A percentile compares a stretch with the other conserved stretches of the same genome.
Conservation (phyloP, 35 echinoderm and acorn worm species). For the Amphiura filiformis region DNA sequence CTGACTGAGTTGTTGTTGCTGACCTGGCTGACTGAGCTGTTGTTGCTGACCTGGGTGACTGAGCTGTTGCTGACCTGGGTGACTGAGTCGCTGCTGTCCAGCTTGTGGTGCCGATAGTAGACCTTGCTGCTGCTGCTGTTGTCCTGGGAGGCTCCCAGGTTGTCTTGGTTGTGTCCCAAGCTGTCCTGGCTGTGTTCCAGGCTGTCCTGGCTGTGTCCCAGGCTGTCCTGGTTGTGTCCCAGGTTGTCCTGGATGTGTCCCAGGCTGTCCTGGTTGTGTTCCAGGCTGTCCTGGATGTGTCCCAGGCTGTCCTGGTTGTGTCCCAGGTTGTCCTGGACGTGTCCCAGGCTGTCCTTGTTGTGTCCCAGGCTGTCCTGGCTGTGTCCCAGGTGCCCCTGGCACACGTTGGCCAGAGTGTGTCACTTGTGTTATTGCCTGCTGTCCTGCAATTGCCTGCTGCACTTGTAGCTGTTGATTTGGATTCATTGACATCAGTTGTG, state of each 20-base stretch:
- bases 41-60: neutral
- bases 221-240: neutral
- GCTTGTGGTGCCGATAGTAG: neutral
- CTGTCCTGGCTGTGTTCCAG: too few relatives aligned
- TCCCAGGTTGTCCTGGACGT: neutral
- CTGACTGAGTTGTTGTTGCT: constrained; percentile 21
- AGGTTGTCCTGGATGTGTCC: neutral
- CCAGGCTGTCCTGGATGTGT: neutral
- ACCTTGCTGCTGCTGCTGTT: neutral
- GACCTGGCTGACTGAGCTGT: neutral
- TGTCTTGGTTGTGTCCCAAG: neutral
- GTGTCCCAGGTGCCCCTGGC: neutral
- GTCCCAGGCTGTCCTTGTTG: neutral
- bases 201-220: neutral
- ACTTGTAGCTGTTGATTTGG: neutral
- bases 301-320: neutral
- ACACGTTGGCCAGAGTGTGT: neutral
- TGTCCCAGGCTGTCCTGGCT: neutral
- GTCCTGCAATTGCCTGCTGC: too few relatives aligned
- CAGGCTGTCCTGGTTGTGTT: neutral
- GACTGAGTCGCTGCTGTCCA: neutral
- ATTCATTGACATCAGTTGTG: neutral
- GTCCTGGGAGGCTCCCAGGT: neutral
- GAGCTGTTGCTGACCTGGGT: neutral
- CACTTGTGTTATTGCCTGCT: neutral